phyloP scores from a whole-genome alignment of 1,140 invertebrate genomes.

The Pogonognathellus flavescens region DNA sequence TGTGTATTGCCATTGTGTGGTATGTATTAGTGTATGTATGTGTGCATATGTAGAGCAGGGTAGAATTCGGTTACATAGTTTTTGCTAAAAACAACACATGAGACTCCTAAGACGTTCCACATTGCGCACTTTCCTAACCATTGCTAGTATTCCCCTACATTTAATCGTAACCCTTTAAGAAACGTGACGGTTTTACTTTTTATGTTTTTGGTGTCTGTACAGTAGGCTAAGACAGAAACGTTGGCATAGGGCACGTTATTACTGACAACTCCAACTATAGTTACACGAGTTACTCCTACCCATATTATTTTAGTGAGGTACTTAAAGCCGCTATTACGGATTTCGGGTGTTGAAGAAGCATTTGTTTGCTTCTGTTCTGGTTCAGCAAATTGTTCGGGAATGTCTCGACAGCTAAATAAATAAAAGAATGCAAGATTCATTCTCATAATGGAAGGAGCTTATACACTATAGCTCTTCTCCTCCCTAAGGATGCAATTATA shows the following conservation, averaged over 20 bases:
- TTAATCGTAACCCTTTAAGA: background rate
- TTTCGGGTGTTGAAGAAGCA: background rate
- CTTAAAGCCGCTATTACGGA: background rate
- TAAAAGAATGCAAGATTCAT: background rate
- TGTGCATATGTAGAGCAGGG: background rate
- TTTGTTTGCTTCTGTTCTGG: conserved; percentile 2
- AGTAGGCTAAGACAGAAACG: background rate
- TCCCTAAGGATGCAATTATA: too few species aligned
- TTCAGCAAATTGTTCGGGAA: conserved; percentile 1
- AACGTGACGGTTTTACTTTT: background rate
- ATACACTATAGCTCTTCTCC: too few species aligned
- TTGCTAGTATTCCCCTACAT: background rate
- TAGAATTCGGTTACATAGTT: too few species aligned
- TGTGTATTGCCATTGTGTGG: background rate
- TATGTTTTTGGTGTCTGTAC: background rate
- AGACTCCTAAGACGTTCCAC: background rate
- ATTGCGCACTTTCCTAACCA: conserved; percentile 31
- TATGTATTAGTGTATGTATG: background rate
- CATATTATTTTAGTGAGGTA: conserved; percentile 15
- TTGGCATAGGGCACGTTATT: conserved; percentile 25
- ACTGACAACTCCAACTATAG: background rate
- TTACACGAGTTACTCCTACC: background rate
- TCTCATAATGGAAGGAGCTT: background rate
- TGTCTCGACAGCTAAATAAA: background rate
- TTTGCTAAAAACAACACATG: background rate